phyloP scores from a whole-genome alignment of 2,888 invertebrate species.

The Belgica antarctica region DNA sequence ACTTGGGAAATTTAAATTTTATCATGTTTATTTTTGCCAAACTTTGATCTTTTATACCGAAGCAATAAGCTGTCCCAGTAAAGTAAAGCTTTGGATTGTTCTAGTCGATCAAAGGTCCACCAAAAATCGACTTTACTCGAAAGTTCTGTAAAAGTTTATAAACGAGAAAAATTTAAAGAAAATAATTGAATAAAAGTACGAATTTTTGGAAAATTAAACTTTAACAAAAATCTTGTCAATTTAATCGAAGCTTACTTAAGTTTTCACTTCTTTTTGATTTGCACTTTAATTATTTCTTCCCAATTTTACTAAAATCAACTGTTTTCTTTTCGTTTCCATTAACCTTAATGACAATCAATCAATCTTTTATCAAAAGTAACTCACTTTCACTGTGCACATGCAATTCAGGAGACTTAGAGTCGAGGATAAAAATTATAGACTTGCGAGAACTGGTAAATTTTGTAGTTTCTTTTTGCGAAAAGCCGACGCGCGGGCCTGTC shows the following conservation, averaged over 20 bases:
- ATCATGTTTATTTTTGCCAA: too few species aligned
- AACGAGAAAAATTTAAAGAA: conserved; percentile 12
- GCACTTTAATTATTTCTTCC: too few species aligned
- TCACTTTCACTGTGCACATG: conserved; percentile 9
- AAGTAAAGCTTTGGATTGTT: too few species aligned
- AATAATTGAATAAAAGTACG: conserved; percentile 17
- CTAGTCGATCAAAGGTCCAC: too few species aligned
- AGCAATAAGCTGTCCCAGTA: too few species aligned
- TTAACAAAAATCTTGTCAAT: conserved; percentile 10
- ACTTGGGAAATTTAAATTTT: too few species aligned
- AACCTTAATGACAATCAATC: neutral
- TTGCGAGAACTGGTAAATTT: conserved; percentile 9
- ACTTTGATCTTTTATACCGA: too few species aligned
- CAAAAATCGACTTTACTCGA: too few species aligned
- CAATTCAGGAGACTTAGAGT: conserved; percentile 6
- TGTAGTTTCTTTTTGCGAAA: conserved; percentile 14
- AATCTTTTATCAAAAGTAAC: neutral
- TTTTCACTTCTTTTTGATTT: conserved; percentile 5
- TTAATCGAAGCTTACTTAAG: neutral
- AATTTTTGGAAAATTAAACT: conserved; percentile 20
- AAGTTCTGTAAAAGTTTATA: too few species aligned
- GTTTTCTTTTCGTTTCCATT: neutral
- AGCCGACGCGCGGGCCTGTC: too few species aligned
- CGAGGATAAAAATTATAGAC: conserved; percentile 3
- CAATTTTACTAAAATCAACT: neutral